Evolutionary conservation across 2,797 vertebrate species (phyloP).

Genomic region (Aselliscus stoliczkanus): DNA sequence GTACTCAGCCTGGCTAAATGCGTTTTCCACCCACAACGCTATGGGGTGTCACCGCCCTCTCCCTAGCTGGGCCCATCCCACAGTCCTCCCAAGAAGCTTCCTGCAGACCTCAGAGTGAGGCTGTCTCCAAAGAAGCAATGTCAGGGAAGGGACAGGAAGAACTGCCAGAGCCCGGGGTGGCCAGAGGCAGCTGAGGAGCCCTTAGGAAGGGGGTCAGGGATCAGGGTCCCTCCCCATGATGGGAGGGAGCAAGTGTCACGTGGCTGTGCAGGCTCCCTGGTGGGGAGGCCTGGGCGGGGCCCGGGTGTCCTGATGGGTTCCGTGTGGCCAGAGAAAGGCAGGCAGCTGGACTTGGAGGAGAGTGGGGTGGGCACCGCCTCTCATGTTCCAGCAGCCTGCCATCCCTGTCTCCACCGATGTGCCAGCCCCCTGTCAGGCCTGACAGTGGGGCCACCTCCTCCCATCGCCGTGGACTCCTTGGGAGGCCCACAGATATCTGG

Average conservation of each 20-base stretch:
- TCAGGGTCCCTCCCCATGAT: background rate
- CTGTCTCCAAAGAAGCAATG: background rate
- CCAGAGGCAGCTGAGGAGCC: background rate
- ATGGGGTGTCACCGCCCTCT: accelerated
- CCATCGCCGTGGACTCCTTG: accelerated
- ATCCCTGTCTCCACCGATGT: background rate
- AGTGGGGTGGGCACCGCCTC: background rate
- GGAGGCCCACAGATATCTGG: background rate
- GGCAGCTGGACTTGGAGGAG: background rate
- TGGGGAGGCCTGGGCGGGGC: accelerated
- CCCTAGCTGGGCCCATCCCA: background rate
- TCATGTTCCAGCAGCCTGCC: background rate
- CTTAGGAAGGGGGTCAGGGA: background rate
- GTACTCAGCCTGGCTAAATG: background rate
- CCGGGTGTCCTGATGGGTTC: background rate
- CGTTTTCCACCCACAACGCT: accelerated
- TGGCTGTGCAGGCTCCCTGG: accelerated
- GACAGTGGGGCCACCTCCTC: accelerated
- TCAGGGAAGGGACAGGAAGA: accelerated
- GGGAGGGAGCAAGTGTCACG: background rate
- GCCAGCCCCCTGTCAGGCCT: background rate
- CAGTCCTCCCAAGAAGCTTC: background rate
- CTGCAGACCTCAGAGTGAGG: background rate
- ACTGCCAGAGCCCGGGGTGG: accelerated
- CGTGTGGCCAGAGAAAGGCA: background rate